phyloP scores from a whole-genome alignment of 2,113 vertebrate species.

The Xiphorhynchus elegans region DNA sequence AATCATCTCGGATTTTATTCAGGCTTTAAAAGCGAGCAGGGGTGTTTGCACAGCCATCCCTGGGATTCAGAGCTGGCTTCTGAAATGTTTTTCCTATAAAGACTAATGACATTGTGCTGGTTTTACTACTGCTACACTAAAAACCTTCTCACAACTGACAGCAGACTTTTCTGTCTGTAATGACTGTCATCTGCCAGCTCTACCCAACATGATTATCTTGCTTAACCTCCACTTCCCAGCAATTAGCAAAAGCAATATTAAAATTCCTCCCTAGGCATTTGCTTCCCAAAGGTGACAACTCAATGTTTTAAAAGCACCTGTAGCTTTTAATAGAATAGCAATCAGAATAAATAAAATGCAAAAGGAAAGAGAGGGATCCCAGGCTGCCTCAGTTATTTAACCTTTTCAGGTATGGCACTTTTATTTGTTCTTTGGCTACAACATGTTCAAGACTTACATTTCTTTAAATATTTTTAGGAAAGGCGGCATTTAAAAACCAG shows the following conservation, averaged over 20 bases:
- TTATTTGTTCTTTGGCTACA: background rate
- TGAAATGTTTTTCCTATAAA: conserved; percentile 15
- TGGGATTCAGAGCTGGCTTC: background rate
- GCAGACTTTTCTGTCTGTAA: background rate
- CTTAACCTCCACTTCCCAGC: conserved; percentile 14
- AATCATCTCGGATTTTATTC: conserved; percentile 2
- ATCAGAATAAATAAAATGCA: background rate
- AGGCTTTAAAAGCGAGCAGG: conserved; percentile 2
- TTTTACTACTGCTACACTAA: conserved; percentile 3
- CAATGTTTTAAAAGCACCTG: fast-evolving
- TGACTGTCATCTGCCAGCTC: background rate
- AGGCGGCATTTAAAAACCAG: background rate
- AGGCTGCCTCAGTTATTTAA: background rate
- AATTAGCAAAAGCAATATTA: background rate
- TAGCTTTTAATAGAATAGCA: background rate
- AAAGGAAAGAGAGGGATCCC: background rate
- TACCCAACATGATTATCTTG: background rate
- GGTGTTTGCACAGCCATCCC: conserved; percentile 33
- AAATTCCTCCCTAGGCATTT: background rate
- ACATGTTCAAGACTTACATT: too few species aligned
- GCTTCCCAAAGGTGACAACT: background rate
- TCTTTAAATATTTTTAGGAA: background rate
- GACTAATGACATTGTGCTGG: background rate
- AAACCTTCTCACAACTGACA: background rate
- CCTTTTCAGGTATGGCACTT: background rate